phyloP scores from a whole-genome alignment of 2,113 vertebrate genomes.

The Podocnemis expansa region DNA sequence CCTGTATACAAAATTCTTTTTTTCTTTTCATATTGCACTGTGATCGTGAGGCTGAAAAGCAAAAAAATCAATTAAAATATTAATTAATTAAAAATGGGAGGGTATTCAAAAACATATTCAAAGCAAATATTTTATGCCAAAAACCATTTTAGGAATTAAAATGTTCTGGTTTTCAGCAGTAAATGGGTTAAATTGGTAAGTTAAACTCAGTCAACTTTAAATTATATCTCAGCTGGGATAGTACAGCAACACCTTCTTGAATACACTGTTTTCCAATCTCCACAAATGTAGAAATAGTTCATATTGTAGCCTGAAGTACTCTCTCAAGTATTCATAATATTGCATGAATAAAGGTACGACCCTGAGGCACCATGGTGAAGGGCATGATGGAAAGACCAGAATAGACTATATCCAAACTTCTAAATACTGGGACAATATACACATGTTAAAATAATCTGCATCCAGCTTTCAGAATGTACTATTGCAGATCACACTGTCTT shows the following conservation, averaged over 20 bases:
- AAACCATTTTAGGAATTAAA: background rate
- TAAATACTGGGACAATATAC: background rate
- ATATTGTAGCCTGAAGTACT: fast-evolving
- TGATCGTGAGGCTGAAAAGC: background rate
- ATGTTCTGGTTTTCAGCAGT: background rate
- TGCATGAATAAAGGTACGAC: background rate
- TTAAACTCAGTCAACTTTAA: background rate
- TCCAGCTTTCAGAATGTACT: background rate
- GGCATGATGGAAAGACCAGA: background rate
- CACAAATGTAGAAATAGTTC: background rate
- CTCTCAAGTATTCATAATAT: background rate
- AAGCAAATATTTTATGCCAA: background rate
- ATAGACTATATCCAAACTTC: background rate
- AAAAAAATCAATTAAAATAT: background rate
- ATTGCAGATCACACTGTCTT: background rate
- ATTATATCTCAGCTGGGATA: background rate
- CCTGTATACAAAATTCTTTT: background rate
- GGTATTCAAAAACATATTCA: background rate
- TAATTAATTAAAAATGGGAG: background rate
- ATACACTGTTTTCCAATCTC: background rate
- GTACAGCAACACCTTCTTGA: background rate
- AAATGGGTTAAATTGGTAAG: background rate
- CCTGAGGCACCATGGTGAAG: background rate
- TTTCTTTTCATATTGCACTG: background rate
- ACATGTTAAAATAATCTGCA: background rate